Evolutionary conservation across 2,888 invertebrate species (phyloP).

Genomic region (Lasioglossum malachurum): DNA sequence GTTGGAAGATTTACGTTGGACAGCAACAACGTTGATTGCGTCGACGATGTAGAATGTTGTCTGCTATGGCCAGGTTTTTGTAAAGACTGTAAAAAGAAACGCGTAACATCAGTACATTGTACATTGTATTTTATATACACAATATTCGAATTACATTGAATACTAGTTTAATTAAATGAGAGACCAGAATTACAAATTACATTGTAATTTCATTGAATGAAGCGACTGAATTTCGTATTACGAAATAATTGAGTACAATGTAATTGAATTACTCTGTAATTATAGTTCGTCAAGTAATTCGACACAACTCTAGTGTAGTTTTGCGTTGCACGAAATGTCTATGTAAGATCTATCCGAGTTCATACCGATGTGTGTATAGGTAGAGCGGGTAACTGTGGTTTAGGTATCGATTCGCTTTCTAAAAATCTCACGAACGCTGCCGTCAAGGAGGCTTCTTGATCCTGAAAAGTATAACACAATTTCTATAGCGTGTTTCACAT

Average conservation of each 20-base stretch:
- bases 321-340: neutral
- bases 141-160: too few species aligned
- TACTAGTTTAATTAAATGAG: too few species aligned
- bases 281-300: too few species aligned
- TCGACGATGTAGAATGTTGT: conserved; percentile 82
- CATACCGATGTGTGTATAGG: conserved; percentile 82
- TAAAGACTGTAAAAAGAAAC: conserved; percentile 70
- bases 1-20: conserved; percentile 87
- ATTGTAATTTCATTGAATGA: too few species aligned
- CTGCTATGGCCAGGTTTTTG: conserved; percentile 81
- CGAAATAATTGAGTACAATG: too few species aligned
- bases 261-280: too few species aligned
- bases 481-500: conserved; percentile 11
- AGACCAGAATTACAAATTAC: too few species aligned
- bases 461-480: conserved; percentile 77
- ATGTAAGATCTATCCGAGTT: neutral
- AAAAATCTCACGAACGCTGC: conserved; percentile 92
- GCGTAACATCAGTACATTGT: too few species aligned
- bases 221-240: too few species aligned
- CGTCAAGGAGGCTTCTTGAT: conserved; percentile 87
- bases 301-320: neutral
- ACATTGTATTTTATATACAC: too few species aligned
- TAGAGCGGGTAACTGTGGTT: conserved; percentile 86
- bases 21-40: conserved; percentile 85
- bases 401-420: conserved; percentile 93